Conservation (phyloP, 2,113 vertebrate species). For the Zootoca vivipara region DNA sequence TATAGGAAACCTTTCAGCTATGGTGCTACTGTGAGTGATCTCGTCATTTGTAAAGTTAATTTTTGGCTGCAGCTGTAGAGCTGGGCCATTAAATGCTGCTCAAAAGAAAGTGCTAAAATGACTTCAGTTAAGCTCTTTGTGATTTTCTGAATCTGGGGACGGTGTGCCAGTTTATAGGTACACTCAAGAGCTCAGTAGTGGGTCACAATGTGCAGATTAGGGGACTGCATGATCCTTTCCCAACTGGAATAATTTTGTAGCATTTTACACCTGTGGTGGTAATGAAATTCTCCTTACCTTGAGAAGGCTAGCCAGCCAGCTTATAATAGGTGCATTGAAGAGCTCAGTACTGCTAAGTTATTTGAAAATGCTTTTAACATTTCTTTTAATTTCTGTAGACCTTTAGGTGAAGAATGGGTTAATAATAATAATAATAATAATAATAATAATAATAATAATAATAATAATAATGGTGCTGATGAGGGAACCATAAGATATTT, state of each 20-base stretch:
- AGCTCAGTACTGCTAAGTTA: too few species aligned
- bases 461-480: too few species aligned
- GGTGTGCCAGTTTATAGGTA: not conserved
- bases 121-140: not conserved
- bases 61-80: constrained; percentile 1
- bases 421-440: too few species aligned
- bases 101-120: not conserved
- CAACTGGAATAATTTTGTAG: not conserved
- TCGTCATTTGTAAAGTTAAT: constrained; percentile 2
- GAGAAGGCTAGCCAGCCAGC: not conserved
- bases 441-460: too few species aligned
- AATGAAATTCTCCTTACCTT: not conserved
- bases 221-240: not conserved
- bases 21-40: not conserved
- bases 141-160: not conserved
- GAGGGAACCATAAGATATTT: not conserved
- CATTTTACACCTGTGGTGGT: too few species aligned
- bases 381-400: too few species aligned
- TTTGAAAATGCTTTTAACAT: too few species aligned
- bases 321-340: too few species aligned
- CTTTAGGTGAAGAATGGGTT: too few species aligned
- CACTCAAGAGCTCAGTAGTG: not conserved
- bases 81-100: not conserved
- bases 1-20: constrained; percentile 8
- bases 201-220: not conserved